Percentiles rank a stretch among this genome's conserved stretches.
phyloP scores from a whole-genome alignment of 2,888 invertebrate species.

The Dioctria linearis region DNA sequence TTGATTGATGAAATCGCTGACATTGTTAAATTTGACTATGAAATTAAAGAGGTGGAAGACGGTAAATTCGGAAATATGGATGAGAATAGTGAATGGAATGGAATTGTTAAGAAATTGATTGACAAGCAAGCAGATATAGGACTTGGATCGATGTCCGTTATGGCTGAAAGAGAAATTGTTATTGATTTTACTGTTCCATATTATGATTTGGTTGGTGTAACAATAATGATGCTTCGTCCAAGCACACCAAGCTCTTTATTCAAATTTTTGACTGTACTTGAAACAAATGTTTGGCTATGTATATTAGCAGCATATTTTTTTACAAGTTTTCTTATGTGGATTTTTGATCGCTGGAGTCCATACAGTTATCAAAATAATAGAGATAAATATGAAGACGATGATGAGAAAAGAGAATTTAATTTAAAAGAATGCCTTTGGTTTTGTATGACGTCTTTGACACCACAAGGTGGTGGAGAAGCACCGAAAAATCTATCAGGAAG shows the following conservation, averaged over 20 bases:
- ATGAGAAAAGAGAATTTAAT: constrained; percentile 94
- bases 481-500: constrained; percentile 97
- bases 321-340: constrained; percentile 94
- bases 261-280: constrained; percentile 96
- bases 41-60: constrained; percentile 85
- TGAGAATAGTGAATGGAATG: constrained; percentile 88
- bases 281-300: constrained; percentile 97
- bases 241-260: constrained; percentile 92
- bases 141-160: constrained; percentile 93
- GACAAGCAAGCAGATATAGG: constrained; percentile 95
- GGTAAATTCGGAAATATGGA: constrained; percentile 92
- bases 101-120: constrained; percentile 84
- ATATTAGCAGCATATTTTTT: constrained; percentile 96
- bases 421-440: constrained; percentile 98
- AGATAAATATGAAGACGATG: constrained; percentile 92
- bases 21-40: constrained; percentile 91
- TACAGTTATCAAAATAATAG: constrained; percentile 97
- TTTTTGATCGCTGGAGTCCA: constrained; percentile 97
- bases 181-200: constrained; percentile 99
- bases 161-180: constrained; percentile 97
- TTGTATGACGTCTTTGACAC: constrained; percentile 98
- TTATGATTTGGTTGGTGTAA: constrained; percentile 97
- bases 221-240: constrained; percentile 94
- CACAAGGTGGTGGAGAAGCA: constrained; percentile 95
- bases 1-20: constrained; percentile 89